Percentiles rank a stretch among this genome's conserved stretches.
phyloP scores from a whole-genome alignment of 2,888 invertebrate genomes.

The Heliconius erato region DNA sequence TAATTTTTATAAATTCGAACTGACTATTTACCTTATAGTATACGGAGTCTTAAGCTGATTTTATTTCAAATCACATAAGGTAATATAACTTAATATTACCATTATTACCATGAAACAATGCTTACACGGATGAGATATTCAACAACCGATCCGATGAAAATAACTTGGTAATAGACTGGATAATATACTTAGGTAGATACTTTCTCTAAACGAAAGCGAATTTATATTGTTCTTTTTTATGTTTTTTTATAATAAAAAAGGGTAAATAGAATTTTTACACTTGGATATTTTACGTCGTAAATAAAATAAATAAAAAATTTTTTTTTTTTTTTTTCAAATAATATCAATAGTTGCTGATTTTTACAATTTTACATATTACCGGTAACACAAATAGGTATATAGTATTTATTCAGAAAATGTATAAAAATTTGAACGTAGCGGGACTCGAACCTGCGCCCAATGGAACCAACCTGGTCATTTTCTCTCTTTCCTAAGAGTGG shows the following conservation, averaged over 20 bases:
- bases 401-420: too few species aligned
- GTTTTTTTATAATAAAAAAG: neutral
- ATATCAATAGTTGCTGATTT: too few species aligned
- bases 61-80: neutral
- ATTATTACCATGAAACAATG: neutral
- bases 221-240: neutral
- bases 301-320: neutral
- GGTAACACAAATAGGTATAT: too few species aligned
- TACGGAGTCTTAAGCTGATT: neutral
- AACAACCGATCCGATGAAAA: slow-evolving; percentile 36
- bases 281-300: neutral
- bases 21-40: neutral
- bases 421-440: too few species aligned
- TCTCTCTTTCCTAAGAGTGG: too few species aligned
- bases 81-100: neutral
- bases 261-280: neutral
- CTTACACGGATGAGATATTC: slow-evolving; percentile 18
- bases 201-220: slow-evolving; percentile 48
- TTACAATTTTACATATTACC: too few species aligned
- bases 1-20: too few species aligned
- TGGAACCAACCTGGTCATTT: too few species aligned
- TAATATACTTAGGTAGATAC: slow-evolving; percentile 38
- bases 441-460: too few species aligned
- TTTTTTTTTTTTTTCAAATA: too few species aligned
- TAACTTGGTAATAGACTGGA: slow-evolving; percentile 29